Evolutionary conservation across 2,888 invertebrate genomes (phyloP).

Genomic region (Argyresthia goedartella): DNA sequence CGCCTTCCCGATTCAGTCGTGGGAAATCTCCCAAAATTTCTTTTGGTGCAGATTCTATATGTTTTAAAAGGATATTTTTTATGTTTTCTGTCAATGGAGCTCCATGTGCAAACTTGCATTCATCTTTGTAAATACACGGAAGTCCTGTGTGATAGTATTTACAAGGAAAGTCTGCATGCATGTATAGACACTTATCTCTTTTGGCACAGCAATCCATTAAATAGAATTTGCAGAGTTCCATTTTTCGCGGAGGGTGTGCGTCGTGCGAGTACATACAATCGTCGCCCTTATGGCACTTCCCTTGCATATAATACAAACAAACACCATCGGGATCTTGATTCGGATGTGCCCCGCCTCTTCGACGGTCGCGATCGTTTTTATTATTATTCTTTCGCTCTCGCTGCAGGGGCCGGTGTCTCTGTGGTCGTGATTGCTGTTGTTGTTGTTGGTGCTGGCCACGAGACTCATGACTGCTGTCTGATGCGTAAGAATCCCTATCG

Average conservation of each 20-base stretch:
- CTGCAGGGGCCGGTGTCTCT: slow-evolving; percentile 42
- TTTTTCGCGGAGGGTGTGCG: slow-evolving; percentile 83
- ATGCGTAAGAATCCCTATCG: slow-evolving; percentile 64
- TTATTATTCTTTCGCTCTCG: slow-evolving; percentile 65
- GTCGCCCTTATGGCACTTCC: slow-evolving; percentile 87
- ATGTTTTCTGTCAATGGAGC: slow-evolving; percentile 87
- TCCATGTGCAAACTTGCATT: slow-evolving; percentile 95
- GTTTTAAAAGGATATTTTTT: slow-evolving; percentile 75
- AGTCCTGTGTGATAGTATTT: slow-evolving; percentile 96
- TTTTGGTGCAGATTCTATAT: slow-evolving; percentile 91
- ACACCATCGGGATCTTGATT: slow-evolving; percentile 78
- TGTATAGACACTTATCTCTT: slow-evolving; percentile 94
- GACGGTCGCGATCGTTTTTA: slow-evolving; percentile 49
- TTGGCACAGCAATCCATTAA: slow-evolving; percentile 96
- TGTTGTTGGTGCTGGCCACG: slow-evolving; percentile 58
- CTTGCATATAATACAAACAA: slow-evolving; percentile 89
- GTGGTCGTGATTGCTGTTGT: slow-evolving; percentile 50
- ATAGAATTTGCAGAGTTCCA: slow-evolving; percentile 97
- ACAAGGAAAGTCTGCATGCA: slow-evolving; percentile 98
- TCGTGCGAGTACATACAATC: slow-evolving; percentile 92
- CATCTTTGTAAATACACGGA: slow-evolving; percentile 84
- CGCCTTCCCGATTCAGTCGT: slow-evolving; percentile 83
- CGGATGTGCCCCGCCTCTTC: slow-evolving; percentile 68
- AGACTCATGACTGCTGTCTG: slow-evolving; percentile 68
- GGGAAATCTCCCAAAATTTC: slow-evolving; percentile 93